Conservation (phyloP, 2,888 invertebrate genomes). For the Phengaris alcon region DNA sequence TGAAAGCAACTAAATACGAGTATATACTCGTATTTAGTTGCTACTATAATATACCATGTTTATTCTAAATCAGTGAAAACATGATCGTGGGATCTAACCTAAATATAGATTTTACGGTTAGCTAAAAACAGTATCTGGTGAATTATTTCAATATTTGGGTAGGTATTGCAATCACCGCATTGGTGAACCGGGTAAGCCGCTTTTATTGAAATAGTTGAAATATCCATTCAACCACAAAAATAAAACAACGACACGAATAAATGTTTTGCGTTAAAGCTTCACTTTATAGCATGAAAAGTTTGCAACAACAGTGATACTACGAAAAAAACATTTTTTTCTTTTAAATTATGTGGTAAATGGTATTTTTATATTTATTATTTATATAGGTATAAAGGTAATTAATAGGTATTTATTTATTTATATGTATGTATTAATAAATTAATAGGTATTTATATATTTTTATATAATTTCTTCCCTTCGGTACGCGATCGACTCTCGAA, state of each 20-base stretch:
- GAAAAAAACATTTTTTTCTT: constrained; percentile 30
- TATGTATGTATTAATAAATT: no score
- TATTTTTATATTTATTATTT: no score
- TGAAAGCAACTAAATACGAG: no score
- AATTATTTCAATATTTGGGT: constrained; percentile 26
- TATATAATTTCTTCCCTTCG: no score
- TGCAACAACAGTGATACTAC: neutral
- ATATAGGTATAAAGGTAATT: no score
- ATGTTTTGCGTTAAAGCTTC: constrained; percentile 1
- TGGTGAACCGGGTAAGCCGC: no score
- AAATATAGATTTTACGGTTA: constrained; percentile 7
- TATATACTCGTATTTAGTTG: no score
- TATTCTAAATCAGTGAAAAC: no score
- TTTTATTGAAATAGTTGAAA: constrained; percentile 28
- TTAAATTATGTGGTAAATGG: neutral
- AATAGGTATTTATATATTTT: no score
- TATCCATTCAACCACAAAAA: constrained; percentile 15
- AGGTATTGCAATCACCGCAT: constrained; percentile 20
- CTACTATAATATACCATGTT: no score
- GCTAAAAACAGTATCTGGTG: neutral
- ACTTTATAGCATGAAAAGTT: neutral
- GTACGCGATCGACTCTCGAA: no score
- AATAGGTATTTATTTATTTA: no score
- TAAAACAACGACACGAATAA: constrained; percentile 9
- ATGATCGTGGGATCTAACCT: neutral